These are phyloP conservation scores for Resseliella maxima DNA, from an alignment of 2,888 invertebrate genomes.

Conservation along the genomic window DNA sequence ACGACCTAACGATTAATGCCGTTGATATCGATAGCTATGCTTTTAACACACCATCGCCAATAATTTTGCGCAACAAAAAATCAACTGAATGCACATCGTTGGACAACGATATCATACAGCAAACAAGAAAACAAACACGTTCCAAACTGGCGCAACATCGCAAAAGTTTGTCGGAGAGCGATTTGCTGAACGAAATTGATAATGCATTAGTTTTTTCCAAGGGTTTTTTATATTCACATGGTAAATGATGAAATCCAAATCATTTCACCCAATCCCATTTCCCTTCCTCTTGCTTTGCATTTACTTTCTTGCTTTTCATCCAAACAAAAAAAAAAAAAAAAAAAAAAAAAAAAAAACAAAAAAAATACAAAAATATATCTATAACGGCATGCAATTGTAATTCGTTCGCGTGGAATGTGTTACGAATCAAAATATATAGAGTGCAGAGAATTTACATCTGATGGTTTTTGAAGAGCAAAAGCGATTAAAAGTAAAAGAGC, in stretches of 20 bases:
- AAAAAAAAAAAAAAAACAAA: too few relatives aligned
- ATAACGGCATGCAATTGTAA: too few relatives aligned
- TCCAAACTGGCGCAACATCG: slow-evolving; percentile 65
- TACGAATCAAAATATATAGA: not conserved
- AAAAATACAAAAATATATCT: too few relatives aligned
- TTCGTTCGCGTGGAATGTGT: not conserved
- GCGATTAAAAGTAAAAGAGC: too few relatives aligned
- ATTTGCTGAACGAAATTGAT: slow-evolving; percentile 76
- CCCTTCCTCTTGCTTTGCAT: too few relatives aligned
- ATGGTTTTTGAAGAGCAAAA: too few relatives aligned
- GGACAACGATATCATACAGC: not conserved
- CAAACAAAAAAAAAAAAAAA: too few relatives aligned
- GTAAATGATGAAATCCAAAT: slow-evolving; percentile 60
- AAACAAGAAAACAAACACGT: slow-evolving; percentile 64
- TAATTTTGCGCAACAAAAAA: slow-evolving; percentile 18
- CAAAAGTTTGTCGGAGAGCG: slow-evolving; percentile 68
- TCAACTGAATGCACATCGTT: not conserved
- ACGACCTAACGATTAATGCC: not conserved
- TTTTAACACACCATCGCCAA: slow-evolving; percentile 46
- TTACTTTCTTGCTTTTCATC: too few relatives aligned
- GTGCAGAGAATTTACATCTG: too few relatives aligned
- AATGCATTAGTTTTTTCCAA: slow-evolving; percentile 71
- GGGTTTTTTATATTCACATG: slow-evolving; percentile 72
- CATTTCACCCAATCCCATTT: not conserved
- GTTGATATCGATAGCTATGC: not conserved